phyloP scores from a whole-genome alignment of 2,888 invertebrate species.

The Scaptomyza parva region DNA sequence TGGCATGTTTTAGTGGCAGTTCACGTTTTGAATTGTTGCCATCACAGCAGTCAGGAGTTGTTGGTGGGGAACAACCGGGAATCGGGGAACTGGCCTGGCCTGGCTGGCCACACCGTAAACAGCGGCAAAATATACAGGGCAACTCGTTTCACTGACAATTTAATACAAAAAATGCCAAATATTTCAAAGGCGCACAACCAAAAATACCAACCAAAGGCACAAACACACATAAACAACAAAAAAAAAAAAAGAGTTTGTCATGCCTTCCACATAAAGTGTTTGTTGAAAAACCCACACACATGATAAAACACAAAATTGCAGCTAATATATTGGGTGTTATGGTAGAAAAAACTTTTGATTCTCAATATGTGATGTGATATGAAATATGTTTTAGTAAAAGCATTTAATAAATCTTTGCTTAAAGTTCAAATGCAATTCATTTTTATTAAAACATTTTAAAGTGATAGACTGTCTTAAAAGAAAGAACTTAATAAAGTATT shows the following conservation, averaged over 20 bases:
- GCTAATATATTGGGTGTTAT: constrained; percentile 17
- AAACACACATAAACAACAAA: constrained; percentile 14
- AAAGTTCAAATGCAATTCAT: too few species aligned
- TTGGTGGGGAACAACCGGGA: neutral
- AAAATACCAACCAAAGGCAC: constrained; percentile 40
- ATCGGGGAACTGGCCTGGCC: too few species aligned
- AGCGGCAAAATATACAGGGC: constrained; percentile 9
- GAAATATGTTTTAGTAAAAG: too few species aligned
- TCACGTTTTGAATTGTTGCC: constrained; percentile 80
- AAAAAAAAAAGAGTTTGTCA: constrained; percentile 57
- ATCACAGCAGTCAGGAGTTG: constrained; percentile 23
- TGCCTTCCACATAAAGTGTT: constrained; percentile 43
- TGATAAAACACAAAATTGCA: constrained; percentile 1
- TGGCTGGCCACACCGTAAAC: constrained; percentile 3
- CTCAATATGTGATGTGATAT: too few species aligned
- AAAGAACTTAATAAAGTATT: too few species aligned
- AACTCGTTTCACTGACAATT: constrained; percentile 78
- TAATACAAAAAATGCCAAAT: constrained; percentile 77
- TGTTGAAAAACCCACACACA: constrained; percentile 20
- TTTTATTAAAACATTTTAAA: too few species aligned
- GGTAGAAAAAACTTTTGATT: neutral
- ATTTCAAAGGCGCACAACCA: constrained; percentile 61
- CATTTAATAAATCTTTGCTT: too few species aligned
- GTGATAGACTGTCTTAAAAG: too few species aligned
- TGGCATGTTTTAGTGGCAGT: constrained; percentile 81